These are phyloP conservation scores for Pristis pectinata DNA, from an alignment of 2,797 vertebrate species.

Conservation along the genomic window DNA sequence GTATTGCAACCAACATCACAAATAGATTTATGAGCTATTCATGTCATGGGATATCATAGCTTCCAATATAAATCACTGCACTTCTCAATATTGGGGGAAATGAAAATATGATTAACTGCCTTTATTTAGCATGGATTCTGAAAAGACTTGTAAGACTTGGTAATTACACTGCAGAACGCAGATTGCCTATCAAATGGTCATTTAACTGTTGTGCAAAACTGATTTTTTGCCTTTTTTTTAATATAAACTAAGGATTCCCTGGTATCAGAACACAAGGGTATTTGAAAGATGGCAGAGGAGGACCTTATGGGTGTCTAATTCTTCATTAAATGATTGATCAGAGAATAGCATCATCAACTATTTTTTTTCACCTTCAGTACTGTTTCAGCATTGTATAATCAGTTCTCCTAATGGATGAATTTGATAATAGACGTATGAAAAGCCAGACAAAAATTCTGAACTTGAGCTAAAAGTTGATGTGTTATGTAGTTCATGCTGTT, in stretches of 20 bases:
- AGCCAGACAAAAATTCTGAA: background rate
- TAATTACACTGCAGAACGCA: no score
- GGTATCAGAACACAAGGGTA: no score
- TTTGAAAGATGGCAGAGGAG: background rate
- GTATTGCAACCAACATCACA: background rate
- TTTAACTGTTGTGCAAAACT: background rate
- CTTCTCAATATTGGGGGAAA: background rate
- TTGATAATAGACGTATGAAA: background rate
- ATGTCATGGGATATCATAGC: background rate
- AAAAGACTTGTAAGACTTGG: background rate
- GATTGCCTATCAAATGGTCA: background rate
- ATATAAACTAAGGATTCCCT: no score
- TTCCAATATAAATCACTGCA: background rate
- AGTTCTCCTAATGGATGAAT: background rate
- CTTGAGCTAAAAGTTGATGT: background rate
- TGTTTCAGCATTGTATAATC: background rate
- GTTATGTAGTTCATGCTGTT: background rate
- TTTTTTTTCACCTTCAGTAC: no score
- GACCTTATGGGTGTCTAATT: background rate
- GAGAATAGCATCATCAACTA: no score
- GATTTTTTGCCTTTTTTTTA: no score
- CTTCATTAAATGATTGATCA: background rate
- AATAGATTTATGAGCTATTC: background rate
- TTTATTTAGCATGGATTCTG: background rate
- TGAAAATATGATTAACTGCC: background rate